Base-by-base conservation (phyloP, 2,797 vertebrate genomes). In the Enteromius fasciolatus region DNA sequence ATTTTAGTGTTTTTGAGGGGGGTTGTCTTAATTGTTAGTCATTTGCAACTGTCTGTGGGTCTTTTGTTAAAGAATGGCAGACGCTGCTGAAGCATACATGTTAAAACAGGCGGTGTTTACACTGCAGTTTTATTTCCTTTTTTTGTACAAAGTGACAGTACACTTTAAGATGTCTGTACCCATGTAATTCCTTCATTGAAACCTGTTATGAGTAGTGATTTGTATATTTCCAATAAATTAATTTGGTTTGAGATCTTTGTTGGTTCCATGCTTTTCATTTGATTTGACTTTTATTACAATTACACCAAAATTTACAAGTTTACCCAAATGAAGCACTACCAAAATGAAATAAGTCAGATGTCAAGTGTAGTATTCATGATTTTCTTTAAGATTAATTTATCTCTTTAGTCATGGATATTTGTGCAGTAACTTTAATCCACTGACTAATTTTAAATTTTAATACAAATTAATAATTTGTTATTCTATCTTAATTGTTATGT, bases 171-270 rank as follows among this genome's bases (percentile, higher is more conserved):
- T 70, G 17, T 61, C 36, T 76, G 28, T 72, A 48, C 48, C 52
- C 11, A 6, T 48, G 17, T 57, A 20, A 52, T 18, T 68, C 67
- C 17, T 7, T 46, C 17, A 4, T 76, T 50, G 5, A 48, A 75
- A 74, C 33, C 31, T 39, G 64, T 87, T 52, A 78, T 54, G 74
- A 69, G 28, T 82, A 36, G 1, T 64, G 25, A 76, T 64, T 85
- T 82, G 85, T 54, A 87, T 74, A 8, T 85, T 86, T 77, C 75
- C 80, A 84, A 83, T 70, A 39, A 78, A 87, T 90, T 83, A 15
- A 72, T 84, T 84, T 87, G 48, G 46, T 70, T 41, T 23, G 33
- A 67, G 15, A n/a, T 73, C 3, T 52, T 87, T 87, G 5, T 67
- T 75, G 48, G 20, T 57, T 44, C 83, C 86, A 23, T 85, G 33